Percentiles rank a stretch among this genome's conserved stretches.
Evolutionary conservation across 2,113 vertebrate genomes (phyloP).

Genomic region (Egretta garzetta): DNA sequence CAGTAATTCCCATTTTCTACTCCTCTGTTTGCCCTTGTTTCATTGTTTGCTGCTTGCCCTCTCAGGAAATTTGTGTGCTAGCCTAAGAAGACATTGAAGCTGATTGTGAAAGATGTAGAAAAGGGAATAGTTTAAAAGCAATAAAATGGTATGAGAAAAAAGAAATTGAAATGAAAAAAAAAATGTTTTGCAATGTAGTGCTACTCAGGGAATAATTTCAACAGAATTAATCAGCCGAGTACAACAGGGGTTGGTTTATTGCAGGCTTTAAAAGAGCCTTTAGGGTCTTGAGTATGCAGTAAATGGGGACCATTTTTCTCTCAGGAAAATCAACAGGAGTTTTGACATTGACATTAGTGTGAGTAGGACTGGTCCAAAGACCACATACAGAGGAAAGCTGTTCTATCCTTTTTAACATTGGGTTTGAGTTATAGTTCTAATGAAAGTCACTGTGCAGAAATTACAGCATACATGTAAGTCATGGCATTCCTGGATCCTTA

Average conservation of each 20-base stretch:
- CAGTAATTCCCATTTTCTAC: background rate
- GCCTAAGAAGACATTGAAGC: background rate
- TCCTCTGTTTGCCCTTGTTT: background rate
- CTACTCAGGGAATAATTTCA: conserved; percentile 29
- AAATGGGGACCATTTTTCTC: background rate
- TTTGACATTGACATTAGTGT: background rate
- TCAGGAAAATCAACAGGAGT: background rate
- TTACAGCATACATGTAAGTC: background rate
- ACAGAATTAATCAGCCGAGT: conserved; percentile 13
- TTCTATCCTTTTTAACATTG: rapidly evolving
- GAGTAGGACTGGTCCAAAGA: background rate
- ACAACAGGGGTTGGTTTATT: background rate
- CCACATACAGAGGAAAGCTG: background rate
- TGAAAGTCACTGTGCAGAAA: background rate
- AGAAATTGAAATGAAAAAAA: conserved; percentile 13
- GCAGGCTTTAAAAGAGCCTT: conserved; percentile 4
- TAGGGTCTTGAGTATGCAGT: background rate
- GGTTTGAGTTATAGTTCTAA: background rate
- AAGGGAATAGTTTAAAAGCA: conserved; percentile 25
- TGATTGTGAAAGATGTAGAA: conserved; percentile 22
- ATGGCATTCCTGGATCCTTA: background rate
- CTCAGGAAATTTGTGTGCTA: background rate
- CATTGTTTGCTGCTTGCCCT: background rate
- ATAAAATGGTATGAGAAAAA: conserved; percentile 38
- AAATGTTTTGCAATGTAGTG: background rate